Evolutionary conservation across 2,797 vertebrate species (phyloP).

Genomic region (Tachyglossus aculeatus): DNA sequence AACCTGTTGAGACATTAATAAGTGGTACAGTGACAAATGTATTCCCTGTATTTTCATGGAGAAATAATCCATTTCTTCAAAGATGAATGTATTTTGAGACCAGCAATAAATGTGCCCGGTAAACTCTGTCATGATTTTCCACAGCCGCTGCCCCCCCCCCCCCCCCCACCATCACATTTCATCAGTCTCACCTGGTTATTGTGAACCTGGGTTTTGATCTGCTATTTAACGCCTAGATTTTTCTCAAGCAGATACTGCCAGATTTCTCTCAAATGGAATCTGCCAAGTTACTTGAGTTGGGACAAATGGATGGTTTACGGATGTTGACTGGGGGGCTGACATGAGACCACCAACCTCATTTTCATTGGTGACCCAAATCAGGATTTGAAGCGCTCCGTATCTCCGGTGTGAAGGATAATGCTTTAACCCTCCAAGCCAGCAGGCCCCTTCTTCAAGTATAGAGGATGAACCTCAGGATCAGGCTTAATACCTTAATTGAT

Average conservation of each 20-base stretch:
- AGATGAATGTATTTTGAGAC: no score
- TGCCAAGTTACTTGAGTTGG: not conserved
- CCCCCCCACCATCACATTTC: not conserved
- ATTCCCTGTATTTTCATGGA: no score
- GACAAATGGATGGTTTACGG: not conserved
- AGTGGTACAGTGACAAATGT: no score
- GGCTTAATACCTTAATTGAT: slow-evolving; percentile 12
- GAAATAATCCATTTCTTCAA: no score
- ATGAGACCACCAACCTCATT: not conserved
- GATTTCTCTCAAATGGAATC: not conserved
- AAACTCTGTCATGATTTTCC: not conserved
- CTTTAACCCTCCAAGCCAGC: not conserved
- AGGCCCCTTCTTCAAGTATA: not conserved
- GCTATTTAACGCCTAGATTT: not conserved
- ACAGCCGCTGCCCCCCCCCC: no score
- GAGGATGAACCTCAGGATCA: slow-evolving; percentile 17
- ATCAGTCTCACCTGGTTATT: not conserved
- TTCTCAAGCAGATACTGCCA: no score
- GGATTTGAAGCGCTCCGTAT: not conserved
- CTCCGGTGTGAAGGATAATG: not conserved
- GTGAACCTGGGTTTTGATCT: not conserved
- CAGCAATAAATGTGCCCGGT: no score
- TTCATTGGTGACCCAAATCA: not conserved
- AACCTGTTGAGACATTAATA: no score
- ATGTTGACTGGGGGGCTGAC: not conserved